Conservation (phyloP, 1,140 invertebrate genomes). For the Epicauta chinensis region DNA sequence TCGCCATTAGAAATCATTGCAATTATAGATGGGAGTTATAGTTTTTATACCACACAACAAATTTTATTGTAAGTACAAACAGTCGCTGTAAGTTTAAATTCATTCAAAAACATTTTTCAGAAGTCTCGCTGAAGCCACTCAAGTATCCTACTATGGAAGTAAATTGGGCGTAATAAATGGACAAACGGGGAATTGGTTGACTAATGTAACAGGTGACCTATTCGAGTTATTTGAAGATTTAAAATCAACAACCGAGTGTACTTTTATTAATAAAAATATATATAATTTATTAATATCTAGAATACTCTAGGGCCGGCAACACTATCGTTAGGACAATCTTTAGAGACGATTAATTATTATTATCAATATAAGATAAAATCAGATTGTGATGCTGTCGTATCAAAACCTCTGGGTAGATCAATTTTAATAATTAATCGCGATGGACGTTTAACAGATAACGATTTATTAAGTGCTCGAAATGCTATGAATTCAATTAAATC, state of each 20-base stretch:
- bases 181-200: slow-evolving; percentile 50
- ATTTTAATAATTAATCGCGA: slow-evolving; percentile 25
- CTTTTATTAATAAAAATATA: neutral
- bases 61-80: slow-evolving; percentile 27
- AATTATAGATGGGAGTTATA: slow-evolving; percentile 32
- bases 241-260: neutral
- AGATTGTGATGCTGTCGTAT: slow-evolving; percentile 20
- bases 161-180: slow-evolving; percentile 52
- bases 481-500: slow-evolving; percentile 27
- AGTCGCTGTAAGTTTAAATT: neutral
- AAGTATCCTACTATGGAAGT: slow-evolving; percentile 50
- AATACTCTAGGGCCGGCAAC: slow-evolving; percentile 30
- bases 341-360: slow-evolving; percentile 24
- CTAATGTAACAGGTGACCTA: slow-evolving; percentile 42
- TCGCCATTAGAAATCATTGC: slow-evolving; percentile 31
- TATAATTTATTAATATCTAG: neutral
- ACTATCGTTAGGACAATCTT: slow-evolving; percentile 25
- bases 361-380: slow-evolving; percentile 26
- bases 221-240: slow-evolving; percentile 18
- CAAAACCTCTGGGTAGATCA: slow-evolving; percentile 22
- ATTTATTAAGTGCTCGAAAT: slow-evolving; percentile 12
- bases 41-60: slow-evolving; percentile 26
- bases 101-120: slow-evolving; percentile 33
- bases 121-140: slow-evolving; percentile 43
- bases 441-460: slow-evolving; percentile 22